Base-by-base conservation (phyloP, 2,113 vertebrate species). In the Hippocampus comes region DNA sequence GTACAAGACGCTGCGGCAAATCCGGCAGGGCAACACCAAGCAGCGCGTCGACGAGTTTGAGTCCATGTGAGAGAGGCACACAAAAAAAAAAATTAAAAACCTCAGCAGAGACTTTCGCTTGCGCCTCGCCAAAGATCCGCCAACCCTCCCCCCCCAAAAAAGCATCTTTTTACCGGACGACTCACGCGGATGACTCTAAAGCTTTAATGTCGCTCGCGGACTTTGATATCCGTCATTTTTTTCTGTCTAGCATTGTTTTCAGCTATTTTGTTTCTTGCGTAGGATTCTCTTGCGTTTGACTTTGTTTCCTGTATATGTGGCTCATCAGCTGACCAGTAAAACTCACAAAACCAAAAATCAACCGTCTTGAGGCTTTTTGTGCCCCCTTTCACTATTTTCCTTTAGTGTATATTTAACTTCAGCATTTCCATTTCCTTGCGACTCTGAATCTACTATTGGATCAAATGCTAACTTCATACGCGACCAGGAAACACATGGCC, bases 1-100 rank as follows among this genome's bases (percentile, higher is more conserved):
- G 88, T 99, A 98, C 94, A 98, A 98, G 90, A 98, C 97, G 72
- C 93, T 98, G 46, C 94, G 97, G 2, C 97, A 99, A 87, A 99
- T 99, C 81, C 95, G 96, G 70, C 95, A 97, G 91, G 96, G 96
- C 83, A 99, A 99, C 87, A 99, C 97, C 80, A 99, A 99, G 90
- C 97, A 99, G 79, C 95, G 97, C 72, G 97, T 99, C 49, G 97
- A 99, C 79, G 97, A 99, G 92, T 99, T 99, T 83, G 97, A 99
- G 93, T 96, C 97, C 89, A 98, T 99, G 97, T 99, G 95, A 99
- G 92, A 89, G 21, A 11, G 51, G 6, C 25, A 2, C 15, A 8
- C 11, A 12, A 77, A 57, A 76, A 66, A 68, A 73, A 78, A 57
- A 77, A 25, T 25, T 25, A 25, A 30, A 68, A 73, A 64, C 66